Evolutionary conservation across 2,888 invertebrate species (phyloP), one percentile per base, ranked within the genome.

Genomic region (Eustalomyia histrio): DNA sequence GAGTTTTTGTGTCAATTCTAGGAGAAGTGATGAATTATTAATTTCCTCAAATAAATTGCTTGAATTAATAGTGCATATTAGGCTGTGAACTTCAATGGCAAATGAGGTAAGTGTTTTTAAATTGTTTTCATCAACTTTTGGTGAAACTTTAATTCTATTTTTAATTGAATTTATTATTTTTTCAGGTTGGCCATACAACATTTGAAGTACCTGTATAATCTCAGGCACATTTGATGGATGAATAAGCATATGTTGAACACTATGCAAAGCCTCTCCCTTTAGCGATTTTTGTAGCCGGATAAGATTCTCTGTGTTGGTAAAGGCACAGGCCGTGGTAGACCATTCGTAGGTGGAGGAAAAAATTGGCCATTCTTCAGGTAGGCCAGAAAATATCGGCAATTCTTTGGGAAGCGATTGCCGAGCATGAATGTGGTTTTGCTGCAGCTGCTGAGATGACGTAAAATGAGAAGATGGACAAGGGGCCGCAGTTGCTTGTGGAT

Each of bases 101-200:
- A 71, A 60, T 3, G 55, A 67, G 53, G 53, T 67, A 47, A 67
- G 67, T 58, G 58, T 50, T 57, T 58, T 17, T 18, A 58, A 39
- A 47, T 58, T 58, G n/a, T 47, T 47, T 57, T 58, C 58, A n/a
- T 69, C 14, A 4, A 69, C 58, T 33, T 58, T 69, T 29, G 58
- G 71, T 5, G 60, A 16, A 16, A 16, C 50, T 18, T 43, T 71
- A 17, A 71, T 71, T 60, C 18, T 71, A n/a, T 33, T 50, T 71
- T 75, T 71, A 43, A 65, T 65, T 8, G 63, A 35, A 39, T 76
- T 69, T 39, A 76, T 43, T 29, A 74, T 52, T 2, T 65, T 74
- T 72, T 72, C 72, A 35, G 65, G 76, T 65, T 78, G 72, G 1
- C 79, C 68, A 33, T 43, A 68, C 24, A 63, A 29, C 64, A 74